Evolutionary conservation across 2,888 invertebrate species (phyloP), one percentile per base, ranked within the genome.

Genomic region (Halictus ligatus): DNA sequence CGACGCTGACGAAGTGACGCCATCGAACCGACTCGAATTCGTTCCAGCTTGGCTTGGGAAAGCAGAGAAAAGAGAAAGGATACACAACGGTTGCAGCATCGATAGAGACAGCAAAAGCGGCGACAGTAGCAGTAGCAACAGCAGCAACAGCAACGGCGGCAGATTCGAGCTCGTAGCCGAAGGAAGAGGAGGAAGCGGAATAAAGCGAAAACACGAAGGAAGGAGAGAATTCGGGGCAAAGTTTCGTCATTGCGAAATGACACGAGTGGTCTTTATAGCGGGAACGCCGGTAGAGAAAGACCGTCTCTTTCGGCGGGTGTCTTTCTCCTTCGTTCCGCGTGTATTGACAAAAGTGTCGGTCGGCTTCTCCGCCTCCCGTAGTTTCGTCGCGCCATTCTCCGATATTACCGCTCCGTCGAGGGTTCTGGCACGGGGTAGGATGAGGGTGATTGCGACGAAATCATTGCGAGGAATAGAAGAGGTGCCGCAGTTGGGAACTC

Each of bases 181-280:
- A 13, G 25, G 35, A 29, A 75, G 60, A 81, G 43, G 82, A 64
- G 78, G 77, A n/a, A 40, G 71, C 73, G 75, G 85, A 83, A 71
- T 71, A 71, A 71, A 71, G 84, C 83, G 85, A 78, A 67, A 77
- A 74, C 74, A 64, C 83, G 81, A 64, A 77, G 81, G 89, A 89
- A 91, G 90, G 91, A 92, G 92, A 90, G 94, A 95, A 95, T 95
- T 95, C 95, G 94, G 95, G 95, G 95, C 94, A 95, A 96, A 96
- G 95, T 96, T 96, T 96, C 95, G 95, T 96, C 96, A 96, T 96
- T 96, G 95, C 95, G 95, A 95, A 94, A 95, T 96, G 96, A 96
- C 96, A 96, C 96, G 96, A 96, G 96, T 96, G 96, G 95, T 96
- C 96, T 96, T 96, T 96, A 96, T 96, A 95, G 96, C 95, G 93